A percentile compares a stretch with the other conserved stretches of the same genome.
Evolutionary conservation across 1,140 invertebrate species (phyloP).

Genomic region (Pogonus chalceus): DNA sequence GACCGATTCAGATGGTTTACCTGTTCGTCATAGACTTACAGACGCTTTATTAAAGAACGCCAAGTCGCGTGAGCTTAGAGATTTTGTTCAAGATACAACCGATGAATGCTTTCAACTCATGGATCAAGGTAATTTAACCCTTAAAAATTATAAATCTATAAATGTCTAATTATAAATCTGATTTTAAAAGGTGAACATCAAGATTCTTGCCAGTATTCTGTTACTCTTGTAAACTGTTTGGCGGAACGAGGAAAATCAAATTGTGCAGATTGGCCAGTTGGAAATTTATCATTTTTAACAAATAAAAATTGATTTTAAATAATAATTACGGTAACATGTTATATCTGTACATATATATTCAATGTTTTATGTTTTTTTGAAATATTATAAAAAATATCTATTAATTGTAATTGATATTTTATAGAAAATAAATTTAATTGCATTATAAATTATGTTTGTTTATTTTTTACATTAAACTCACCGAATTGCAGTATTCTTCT

Average conservation of each 20-base stretch:
- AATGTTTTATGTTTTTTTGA: too few relatives aligned
- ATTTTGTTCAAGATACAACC: conserved; percentile 29
- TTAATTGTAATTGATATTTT: too few relatives aligned
- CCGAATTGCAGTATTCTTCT: background rate
- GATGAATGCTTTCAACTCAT: conserved; percentile 28
- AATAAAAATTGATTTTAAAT: background rate
- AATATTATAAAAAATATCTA: too few relatives aligned
- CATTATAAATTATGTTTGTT: too few relatives aligned
- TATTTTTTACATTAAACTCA: too few relatives aligned
- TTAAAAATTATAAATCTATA: background rate
- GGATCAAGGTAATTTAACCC: background rate
- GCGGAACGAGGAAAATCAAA: conserved; percentile 28
- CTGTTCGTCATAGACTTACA: conserved; percentile 24
- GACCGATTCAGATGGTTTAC: conserved; percentile 20
- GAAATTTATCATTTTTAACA: conserved; percentile 21
- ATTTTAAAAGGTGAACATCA: conserved; percentile 20
- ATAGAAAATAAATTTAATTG: too few relatives aligned
- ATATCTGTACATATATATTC: too few relatives aligned
- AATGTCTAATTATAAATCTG: background rate
- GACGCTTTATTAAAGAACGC: conserved; percentile 21
- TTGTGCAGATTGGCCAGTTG: conserved; percentile 32
- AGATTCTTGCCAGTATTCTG: conserved; percentile 26
- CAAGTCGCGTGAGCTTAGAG: conserved; percentile 21
- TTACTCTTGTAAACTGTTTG: conserved; percentile 25
- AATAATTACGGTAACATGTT: too few relatives aligned